phyloP scores from a whole-genome alignment of 2,797 vertebrate genomes.

The Tamandua tetradactyla region DNA sequence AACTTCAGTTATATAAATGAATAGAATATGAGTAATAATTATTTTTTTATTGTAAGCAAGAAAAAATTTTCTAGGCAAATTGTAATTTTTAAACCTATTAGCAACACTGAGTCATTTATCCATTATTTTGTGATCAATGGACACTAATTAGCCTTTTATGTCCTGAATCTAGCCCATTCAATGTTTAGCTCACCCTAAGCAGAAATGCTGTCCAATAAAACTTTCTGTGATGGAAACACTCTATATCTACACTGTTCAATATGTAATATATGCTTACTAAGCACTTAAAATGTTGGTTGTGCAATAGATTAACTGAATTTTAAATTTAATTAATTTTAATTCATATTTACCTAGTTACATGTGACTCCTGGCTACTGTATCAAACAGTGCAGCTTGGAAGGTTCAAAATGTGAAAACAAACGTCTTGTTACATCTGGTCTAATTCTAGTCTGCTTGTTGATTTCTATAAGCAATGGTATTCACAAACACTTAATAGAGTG shows the following conservation, averaged over 20 bases:
- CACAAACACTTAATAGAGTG: slow-evolving; percentile 26
- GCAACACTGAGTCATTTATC: slow-evolving; percentile 14
- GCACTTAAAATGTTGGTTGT: slow-evolving; percentile 18
- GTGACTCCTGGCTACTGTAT: neutral
- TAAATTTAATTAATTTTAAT: slow-evolving; percentile 23
- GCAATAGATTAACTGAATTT: slow-evolving; percentile 15
- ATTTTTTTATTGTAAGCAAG: slow-evolving; percentile 37
- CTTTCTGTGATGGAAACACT: slow-evolving; percentile 16
- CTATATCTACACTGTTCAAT: neutral
- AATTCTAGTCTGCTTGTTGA: slow-evolving; percentile 28
- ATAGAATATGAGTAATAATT: slow-evolving; percentile 26
- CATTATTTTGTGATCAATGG: slow-evolving; percentile 31
- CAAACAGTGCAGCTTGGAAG: neutral
- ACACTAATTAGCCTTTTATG: slow-evolving; percentile 31
- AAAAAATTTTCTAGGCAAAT: slow-evolving; percentile 33
- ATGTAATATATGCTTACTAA: neutral
- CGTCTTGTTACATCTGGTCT: neutral
- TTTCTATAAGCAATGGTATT: slow-evolving; percentile 9
- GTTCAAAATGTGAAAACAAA: neutral
- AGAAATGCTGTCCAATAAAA: neutral
- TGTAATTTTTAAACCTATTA: slow-evolving; percentile 20
- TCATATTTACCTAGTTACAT: slow-evolving; percentile 53
- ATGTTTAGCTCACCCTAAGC: neutral
- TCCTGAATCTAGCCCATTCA: slow-evolving; percentile 16
- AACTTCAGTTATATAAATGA: slow-evolving; percentile 10